phyloP scores from a whole-genome alignment of 2,113 vertebrate species.

The Daphoenositta chrysoptera region DNA sequence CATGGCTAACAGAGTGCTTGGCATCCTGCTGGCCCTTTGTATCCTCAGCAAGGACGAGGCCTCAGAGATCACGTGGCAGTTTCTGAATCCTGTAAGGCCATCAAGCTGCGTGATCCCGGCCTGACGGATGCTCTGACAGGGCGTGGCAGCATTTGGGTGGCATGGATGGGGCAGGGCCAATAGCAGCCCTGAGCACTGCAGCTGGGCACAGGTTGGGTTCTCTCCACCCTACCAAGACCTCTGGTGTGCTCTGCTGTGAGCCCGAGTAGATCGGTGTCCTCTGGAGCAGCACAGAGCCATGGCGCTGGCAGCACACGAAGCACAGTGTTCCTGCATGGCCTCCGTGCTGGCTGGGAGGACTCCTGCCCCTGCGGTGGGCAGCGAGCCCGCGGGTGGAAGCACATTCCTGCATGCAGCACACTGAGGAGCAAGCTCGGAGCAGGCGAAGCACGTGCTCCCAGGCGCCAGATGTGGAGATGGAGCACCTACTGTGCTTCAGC shows the following conservation, averaged over 20 bases:
- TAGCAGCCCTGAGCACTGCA: not conserved
- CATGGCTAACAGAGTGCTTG: not conserved
- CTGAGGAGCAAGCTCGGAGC: not conserved
- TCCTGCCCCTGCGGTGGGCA: not conserved
- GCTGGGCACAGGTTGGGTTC: accelerated
- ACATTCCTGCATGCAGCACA: not conserved
- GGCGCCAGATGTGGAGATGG: not conserved
- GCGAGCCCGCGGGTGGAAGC: not conserved
- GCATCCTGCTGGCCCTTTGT: not conserved
- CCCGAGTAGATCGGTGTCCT: accelerated
- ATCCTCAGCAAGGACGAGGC: not conserved
- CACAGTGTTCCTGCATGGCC: accelerated
- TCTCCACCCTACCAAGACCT: accelerated
- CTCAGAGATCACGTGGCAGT: accelerated
- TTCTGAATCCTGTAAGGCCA: accelerated
- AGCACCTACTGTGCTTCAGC: conserved; percentile 22
- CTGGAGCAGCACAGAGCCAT: not conserved
- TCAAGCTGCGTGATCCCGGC: accelerated
- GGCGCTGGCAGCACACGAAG: accelerated
- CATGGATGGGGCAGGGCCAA: accelerated
- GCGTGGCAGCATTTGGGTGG: accelerated
- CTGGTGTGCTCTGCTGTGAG: accelerated
- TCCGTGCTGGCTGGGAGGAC: not conserved
- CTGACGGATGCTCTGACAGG: not conserved
- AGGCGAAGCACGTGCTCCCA: not conserved